Percentiles rank a stretch among this genome's conserved stretches.
phyloP scores from a whole-genome alignment of 2,797 vertebrate genomes.

The Meda fulgida region DNA sequence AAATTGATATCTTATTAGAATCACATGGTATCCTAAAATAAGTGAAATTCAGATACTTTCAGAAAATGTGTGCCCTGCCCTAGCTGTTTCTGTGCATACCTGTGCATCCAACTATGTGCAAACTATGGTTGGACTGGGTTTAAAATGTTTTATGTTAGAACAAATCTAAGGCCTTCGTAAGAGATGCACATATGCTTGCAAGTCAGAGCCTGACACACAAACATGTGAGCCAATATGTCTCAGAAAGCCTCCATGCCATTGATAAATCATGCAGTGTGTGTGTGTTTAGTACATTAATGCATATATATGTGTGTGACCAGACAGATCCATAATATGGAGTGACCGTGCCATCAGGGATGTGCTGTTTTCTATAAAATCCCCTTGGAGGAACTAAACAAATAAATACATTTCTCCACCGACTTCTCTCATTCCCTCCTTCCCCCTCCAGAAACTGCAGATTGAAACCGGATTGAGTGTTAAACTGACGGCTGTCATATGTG shows the following conservation, averaged over 20 bases:
- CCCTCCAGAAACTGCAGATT: neutral
- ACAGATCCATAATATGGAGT: neutral
- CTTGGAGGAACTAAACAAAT: slow-evolving; percentile 16
- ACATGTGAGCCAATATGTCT: neutral
- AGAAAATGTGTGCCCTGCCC: neutral
- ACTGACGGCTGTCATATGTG: slow-evolving; percentile 15
- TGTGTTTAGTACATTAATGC: slow-evolving; percentile 44
- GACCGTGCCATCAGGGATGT: slow-evolving; percentile 11
- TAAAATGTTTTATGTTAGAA: neutral
- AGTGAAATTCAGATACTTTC: neutral
- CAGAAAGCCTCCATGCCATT: neutral
- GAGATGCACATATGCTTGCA: slow-evolving; percentile 8
- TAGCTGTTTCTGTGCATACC: neutral
- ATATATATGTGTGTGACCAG: slow-evolving; percentile 20
- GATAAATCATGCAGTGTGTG: slow-evolving; percentile 26
- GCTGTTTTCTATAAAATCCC: slow-evolving; percentile 32
- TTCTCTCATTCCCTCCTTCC: slow-evolving; percentile 14
- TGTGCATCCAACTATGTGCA: too few relatives aligned
- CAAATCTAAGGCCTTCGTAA: neutral
- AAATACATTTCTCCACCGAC: slow-evolving; percentile 17
- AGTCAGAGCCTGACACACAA: neutral
- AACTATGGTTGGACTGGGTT: neutral
- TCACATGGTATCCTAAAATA: slow-evolving; percentile 5
- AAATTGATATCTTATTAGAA: slow-evolving; percentile 1
- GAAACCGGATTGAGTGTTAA: slow-evolving; percentile 1